phyloP scores from a whole-genome alignment of 1,140 invertebrate genomes.

The Temnothorax nylanderi region DNA sequence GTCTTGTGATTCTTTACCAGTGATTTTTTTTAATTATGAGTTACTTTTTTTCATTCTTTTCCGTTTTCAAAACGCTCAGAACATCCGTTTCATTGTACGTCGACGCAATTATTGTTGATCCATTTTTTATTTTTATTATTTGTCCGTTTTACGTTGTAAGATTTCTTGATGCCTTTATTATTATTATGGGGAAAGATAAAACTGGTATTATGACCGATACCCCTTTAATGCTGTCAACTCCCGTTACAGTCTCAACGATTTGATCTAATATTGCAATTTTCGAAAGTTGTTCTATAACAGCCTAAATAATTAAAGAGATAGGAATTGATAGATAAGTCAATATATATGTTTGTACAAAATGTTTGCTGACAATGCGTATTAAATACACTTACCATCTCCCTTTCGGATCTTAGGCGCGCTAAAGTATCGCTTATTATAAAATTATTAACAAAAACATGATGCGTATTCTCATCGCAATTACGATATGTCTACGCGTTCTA shows the following conservation, averaged over 20 bases:
- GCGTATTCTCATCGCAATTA: background rate
- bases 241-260: background rate
- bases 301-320: background rate
- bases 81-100: background rate
- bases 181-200: background rate
- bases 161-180: background rate
- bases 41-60: background rate
- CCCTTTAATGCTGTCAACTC: background rate
- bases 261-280: background rate
- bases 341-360: background rate
- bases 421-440: background rate
- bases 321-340: background rate
- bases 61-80: background rate
- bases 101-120: background rate
- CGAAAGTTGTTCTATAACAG: background rate
- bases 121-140: background rate
- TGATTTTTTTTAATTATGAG: too few relatives aligned
- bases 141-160: background rate
- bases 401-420: background rate
- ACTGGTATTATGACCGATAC: background rate
- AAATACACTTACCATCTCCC: background rate
- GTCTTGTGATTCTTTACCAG: too few relatives aligned
- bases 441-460: background rate
- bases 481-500: background rate
- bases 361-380: background rate